phyloP scores from a whole-genome alignment of 2,888 invertebrate species.

The Artemia sinica region DNA sequence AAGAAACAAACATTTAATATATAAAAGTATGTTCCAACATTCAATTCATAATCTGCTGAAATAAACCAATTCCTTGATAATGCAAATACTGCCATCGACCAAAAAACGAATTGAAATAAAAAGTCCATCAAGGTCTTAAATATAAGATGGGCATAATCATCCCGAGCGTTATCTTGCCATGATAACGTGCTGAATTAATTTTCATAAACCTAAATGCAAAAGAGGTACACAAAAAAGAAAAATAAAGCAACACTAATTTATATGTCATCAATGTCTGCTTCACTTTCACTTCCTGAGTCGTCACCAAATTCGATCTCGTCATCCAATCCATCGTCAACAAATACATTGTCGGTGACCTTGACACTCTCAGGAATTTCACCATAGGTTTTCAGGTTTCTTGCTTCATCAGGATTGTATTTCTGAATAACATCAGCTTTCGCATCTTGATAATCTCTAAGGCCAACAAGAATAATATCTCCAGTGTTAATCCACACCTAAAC shows the following conservation, averaged over 20 bases:
- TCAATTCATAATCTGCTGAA: too few relatives aligned
- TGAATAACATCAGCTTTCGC: constrained; percentile 96
- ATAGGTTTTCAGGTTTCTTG: constrained; percentile 92
- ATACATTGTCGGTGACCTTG: constrained; percentile 88
- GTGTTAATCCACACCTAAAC: constrained; percentile 85
- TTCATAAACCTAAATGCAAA: too few relatives aligned
- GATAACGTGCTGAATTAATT: too few relatives aligned
- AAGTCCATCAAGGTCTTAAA: too few relatives aligned
- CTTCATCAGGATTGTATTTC: constrained; percentile 97
- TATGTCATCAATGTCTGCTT: constrained; percentile 42
- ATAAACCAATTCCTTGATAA: too few relatives aligned
- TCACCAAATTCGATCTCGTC: constrained; percentile 94
- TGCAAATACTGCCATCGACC: too few relatives aligned
- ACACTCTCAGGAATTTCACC: constrained; percentile 92
- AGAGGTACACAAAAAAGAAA: too few relatives aligned
- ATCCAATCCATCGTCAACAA: constrained; percentile 82
- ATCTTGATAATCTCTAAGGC: constrained; percentile 90
- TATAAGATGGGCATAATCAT: too few relatives aligned
- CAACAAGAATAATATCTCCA: constrained; percentile 94
- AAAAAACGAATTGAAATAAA: too few relatives aligned
- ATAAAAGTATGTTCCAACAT: too few relatives aligned
- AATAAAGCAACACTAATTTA: neutral
- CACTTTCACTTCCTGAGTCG: constrained; percentile 77
- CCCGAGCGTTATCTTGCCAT: too few relatives aligned
- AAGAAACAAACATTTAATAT: too few relatives aligned